Base-by-base conservation (phyloP, 2,113 vertebrate genomes). In the Loxodonta africana region DNA sequence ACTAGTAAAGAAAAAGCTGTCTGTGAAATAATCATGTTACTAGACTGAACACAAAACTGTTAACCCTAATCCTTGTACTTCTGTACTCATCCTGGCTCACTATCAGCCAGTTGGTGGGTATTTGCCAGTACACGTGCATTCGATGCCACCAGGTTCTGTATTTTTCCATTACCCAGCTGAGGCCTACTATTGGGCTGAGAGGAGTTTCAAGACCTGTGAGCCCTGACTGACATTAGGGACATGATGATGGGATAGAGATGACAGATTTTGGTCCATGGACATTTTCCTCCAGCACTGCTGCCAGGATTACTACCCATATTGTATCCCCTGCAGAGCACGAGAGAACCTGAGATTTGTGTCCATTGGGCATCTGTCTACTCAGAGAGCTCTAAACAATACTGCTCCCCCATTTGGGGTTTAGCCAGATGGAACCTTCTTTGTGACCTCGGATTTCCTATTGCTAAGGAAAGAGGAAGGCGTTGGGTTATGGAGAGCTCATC, bases 141-240 rank as follows among this genome's bases (percentile, higher is more conserved):
- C 28, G 48, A 78, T 91, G 48, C 21, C 5, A 48, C 33, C 37
- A 46, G 83, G 85, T 69, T 80, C 65, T 90, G 87, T 95, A 93
- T 88, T 97, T 95, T 97, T 87, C 88, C 80, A 63, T 90, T 94
- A 77, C 28, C 37, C 71, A 92, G 28, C 73, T 30, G 46, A 97
- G 67, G 7, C 25, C 69, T 46, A 62, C 17, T 71, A 1, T 86
- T 95, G 82, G 85, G n/a, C 63, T 44, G 53, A 74, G 57, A 89
- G 92, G 93, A 83, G 37, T 93, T 95, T 88, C 44, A 83, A 83
- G 89, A 88, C 25, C 89, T 83, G 7, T 69, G 89, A 95, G 11
- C 5, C 4, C 53, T 83, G 65, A 69, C 3, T 67, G 46, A 69
- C 46, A 23, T 93, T 83, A 26, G 48, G 69, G 62, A 82, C 17